Evolutionary conservation across 1,140 invertebrate genomes (phyloP).

Genomic region (Drosophila leontia): DNA sequence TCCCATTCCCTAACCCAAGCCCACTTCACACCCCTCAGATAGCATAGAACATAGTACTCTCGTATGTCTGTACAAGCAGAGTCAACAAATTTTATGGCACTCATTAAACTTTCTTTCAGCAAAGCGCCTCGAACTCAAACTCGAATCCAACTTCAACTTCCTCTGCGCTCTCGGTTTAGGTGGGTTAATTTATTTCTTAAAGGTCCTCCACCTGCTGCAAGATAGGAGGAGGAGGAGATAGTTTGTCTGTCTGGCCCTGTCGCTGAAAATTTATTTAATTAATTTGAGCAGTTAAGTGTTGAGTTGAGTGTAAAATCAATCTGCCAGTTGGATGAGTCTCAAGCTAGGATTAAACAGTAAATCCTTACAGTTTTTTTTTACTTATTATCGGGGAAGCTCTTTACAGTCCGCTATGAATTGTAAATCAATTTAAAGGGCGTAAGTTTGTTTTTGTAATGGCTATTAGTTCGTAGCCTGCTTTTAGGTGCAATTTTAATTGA

Average conservation of each 20-base stretch:
- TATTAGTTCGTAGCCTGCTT: background rate
- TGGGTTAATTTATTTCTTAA: conserved; percentile 65
- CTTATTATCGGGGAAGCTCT: background rate
- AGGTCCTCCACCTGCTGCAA: conserved; percentile 32
- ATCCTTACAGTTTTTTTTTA: background rate
- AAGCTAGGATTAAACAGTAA: background rate
- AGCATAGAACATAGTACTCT: conserved; percentile 25
- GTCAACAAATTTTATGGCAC: conserved; percentile 81
- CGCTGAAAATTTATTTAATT: conserved; percentile 67
- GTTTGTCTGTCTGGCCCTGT: conserved; percentile 12
- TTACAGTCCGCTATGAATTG: background rate
- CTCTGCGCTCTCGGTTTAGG: conserved; percentile 26
- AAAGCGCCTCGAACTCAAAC: conserved; percentile 57
- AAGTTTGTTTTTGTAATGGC: background rate
- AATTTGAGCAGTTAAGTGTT: conserved; percentile 59
- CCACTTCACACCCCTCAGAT: conserved; percentile 13
- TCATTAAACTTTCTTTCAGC: conserved; percentile 83
- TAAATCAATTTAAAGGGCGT: background rate
- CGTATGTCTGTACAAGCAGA: conserved; percentile 49
- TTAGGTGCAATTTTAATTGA: background rate
- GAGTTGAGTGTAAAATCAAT: conserved; percentile 56
- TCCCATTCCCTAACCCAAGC: background rate
- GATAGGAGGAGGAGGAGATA: background rate
- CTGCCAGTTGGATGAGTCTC: conserved; percentile 4
- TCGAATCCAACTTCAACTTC: conserved; percentile 26